Conservation (phyloP, 2,797 vertebrate genomes). For the Spinus pinus region DNA sequence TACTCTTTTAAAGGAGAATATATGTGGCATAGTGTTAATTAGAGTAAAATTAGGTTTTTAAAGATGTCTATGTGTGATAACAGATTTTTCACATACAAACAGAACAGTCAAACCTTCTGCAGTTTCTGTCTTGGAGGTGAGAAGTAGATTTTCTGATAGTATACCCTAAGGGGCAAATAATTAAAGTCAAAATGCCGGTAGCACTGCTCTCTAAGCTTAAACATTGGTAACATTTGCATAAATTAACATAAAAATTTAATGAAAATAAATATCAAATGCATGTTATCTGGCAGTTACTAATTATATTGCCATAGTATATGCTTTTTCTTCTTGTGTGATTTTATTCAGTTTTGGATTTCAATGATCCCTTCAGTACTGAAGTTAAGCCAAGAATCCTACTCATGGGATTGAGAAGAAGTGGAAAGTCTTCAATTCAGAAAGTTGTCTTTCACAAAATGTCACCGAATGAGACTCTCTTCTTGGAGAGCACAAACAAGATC, state of each 20-base stretch:
- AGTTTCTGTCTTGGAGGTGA: not conserved
- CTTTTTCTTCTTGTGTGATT: slow-evolving; percentile 62
- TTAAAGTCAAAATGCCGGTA: not conserved
- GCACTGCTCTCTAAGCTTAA: not conserved
- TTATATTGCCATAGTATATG: not conserved
- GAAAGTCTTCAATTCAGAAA: slow-evolving; percentile 96
- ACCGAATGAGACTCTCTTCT: slow-evolving; percentile 88
- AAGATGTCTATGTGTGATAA: not conserved
- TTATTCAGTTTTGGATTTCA: slow-evolving; percentile 84
- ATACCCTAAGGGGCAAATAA: not conserved
- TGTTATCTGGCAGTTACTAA: not conserved
- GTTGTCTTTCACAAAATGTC: slow-evolving; percentile 95
- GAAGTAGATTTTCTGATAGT: not conserved
- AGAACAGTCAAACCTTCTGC: not conserved
- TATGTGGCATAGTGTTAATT: not conserved
- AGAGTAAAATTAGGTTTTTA: not conserved
- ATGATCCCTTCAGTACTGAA: slow-evolving; percentile 86
- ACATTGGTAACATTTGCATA: not conserved
- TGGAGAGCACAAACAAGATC: slow-evolving; percentile 92
- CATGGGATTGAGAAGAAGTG: slow-evolving; percentile 92
- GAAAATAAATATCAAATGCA: not conserved
- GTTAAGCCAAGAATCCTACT: slow-evolving; percentile 92
- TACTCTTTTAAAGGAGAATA: not conserved
- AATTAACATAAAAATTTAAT: not conserved
- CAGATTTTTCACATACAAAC: not conserved